Evolutionary conservation across 2,797 vertebrate genomes (phyloP).

Genomic region (Buphagus erythrorhynchus): DNA sequence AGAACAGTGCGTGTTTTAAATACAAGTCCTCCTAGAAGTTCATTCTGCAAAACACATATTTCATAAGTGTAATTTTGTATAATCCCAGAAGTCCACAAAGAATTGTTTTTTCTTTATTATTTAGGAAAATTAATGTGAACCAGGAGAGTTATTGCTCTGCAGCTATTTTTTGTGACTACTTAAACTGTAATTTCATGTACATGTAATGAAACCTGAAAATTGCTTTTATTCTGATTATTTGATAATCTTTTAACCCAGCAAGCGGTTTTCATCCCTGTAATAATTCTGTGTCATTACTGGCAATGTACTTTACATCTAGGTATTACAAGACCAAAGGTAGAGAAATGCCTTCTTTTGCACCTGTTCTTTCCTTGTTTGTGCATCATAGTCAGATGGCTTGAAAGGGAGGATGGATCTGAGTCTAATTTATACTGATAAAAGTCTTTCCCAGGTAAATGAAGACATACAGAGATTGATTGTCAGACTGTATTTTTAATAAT

Average conservation of each 20-base stretch:
- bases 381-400: background rate
- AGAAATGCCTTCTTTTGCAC: background rate
- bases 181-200: background rate
- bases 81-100: background rate
- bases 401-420: background rate
- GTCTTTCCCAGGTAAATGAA: background rate
- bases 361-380: background rate
- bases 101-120: background rate
- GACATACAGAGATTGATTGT: background rate
- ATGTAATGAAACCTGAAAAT: background rate
- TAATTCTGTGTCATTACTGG: background rate
- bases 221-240: background rate
- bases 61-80: background rate
- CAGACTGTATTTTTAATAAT: background rate
- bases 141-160: background rate
- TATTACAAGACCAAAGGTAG: background rate
- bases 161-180: background rate
- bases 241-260: slow-evolving; percentile 13
- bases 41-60: background rate
- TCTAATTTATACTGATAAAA: background rate
- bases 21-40: background rate
- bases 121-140: background rate
- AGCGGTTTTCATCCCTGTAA: background rate
- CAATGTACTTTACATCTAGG: background rate
- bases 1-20: background rate